Base-by-base conservation (phyloP, 1,140 invertebrate genomes). In the Euglossa dilemma region DNA sequence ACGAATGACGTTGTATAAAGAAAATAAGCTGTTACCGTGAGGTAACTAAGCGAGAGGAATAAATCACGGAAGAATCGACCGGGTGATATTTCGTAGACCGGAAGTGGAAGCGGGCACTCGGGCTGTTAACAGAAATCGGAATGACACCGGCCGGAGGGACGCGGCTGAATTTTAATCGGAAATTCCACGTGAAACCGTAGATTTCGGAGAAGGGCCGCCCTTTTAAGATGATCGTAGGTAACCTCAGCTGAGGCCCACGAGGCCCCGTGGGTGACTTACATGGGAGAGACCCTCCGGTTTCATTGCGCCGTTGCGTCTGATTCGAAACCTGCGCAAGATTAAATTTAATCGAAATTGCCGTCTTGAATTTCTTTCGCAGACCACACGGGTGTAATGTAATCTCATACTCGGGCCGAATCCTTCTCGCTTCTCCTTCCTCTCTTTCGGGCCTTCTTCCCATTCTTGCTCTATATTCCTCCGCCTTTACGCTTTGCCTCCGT, bases 301-400 rank as follows among this genome's bases (percentile, higher is more conserved):
- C 87, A 87, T 85, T 85, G 75, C 78, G 57, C 61, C 83, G 67
- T 36, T 28, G 73, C 66, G 56, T 36, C 73, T 73, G 87, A 87
- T 73, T 87, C 83, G 77, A 87, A 85, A 85, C 82, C 70, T 87
- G 85, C 80, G 74, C 85, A 90, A 88, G 88, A 87, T 87, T 88
- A 88, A 90, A 88, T 90, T 90, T 88, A 90, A 87, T 90, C 85
- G 87, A 90, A 90, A 90, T 90, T 88, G 85, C 85, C 87, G 87
- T 87, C 88, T 88, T 90, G 87, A 88, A 87, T 88, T 90, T 90
- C 87, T 88, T 88, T 77, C 83, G 85, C 83, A 85, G 87, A 87
- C 85, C 87, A 85, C 83, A 86, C 80, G 76, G 76, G 59, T 82
- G 83, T 88, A 88, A 90, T 73, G 85, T 90, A 90, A 90, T 86